Conservation (phyloP, 2,888 invertebrate species). For the Dolomedes plantarius region DNA sequence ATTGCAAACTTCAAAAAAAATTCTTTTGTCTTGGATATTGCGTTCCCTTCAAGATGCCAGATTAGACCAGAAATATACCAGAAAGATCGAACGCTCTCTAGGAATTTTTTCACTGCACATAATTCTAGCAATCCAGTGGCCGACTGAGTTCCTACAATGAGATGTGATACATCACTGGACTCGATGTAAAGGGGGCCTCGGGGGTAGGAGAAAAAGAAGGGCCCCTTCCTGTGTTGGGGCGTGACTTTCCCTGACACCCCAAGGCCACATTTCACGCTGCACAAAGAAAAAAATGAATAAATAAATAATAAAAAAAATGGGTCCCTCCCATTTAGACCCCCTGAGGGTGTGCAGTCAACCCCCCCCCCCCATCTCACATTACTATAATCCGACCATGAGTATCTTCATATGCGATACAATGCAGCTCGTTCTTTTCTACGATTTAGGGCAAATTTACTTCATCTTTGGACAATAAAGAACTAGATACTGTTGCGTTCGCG, state of each 20-base stretch:
- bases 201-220: not conserved
- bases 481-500: too few relatives aligned
- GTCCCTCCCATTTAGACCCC: not conserved
- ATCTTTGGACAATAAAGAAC: too few relatives aligned
- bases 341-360: not conserved
- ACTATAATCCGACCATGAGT: not conserved
- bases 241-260: slow-evolving; percentile 53
- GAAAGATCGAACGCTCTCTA: not conserved
- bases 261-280: slow-evolving; percentile 50
- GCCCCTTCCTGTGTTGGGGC: slow-evolving; percentile 22
- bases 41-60: too few relatives aligned
- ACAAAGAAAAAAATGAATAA: not conserved
- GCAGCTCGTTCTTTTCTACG: too few relatives aligned
- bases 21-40: too few relatives aligned
- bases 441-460: too few relatives aligned
- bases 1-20: too few relatives aligned
- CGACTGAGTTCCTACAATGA: slow-evolving; percentile 4
- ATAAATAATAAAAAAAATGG: not conserved
- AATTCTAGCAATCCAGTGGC: not conserved
- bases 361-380: not conserved
- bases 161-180: slow-evolving; percentile 1
- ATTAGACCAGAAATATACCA: not conserved
- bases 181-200: not conserved
- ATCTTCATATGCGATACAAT: not conserved
- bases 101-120: not conserved